Evolutionary conservation across 2,113 vertebrate genomes (phyloP).

Genomic region (Aldabrachelys gigantea): DNA sequence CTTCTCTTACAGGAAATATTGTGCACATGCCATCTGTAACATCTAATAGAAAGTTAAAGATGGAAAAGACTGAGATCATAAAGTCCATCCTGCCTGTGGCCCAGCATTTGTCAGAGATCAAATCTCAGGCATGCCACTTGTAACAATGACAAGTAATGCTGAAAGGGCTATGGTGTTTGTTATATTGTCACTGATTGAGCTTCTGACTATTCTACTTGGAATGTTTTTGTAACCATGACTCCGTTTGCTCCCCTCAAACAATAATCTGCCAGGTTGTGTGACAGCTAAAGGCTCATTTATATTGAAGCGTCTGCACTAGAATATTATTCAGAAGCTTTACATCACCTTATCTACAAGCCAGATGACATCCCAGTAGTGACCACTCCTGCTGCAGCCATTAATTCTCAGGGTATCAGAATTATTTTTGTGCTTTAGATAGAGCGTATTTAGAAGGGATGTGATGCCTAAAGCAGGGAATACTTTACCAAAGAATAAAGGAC

Average conservation of each 20-base stretch:
- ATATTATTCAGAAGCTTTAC: slow-evolving; percentile 51
- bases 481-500: neutral
- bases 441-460: neutral
- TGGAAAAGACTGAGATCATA: neutral
- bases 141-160: neutral
- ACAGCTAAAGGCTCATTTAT: slow-evolving; percentile 30
- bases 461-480: neutral
- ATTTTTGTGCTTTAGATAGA: neutral
- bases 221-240: slow-evolving; percentile 37
- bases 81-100: neutral
- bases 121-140: neutral
- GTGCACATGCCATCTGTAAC: neutral
- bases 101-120: neutral
- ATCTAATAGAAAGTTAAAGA: slow-evolving; percentile 5
- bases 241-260: slow-evolving; percentile 44
- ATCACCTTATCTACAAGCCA: slow-evolving; percentile 49
- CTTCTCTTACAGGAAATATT: neutral
- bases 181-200: slow-evolving; percentile 3
- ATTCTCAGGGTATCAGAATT: neutral
- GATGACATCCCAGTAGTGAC: slow-evolving; percentile 41
- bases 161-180: neutral
- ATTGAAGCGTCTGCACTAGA: slow-evolving; percentile 27
- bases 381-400: neutral
- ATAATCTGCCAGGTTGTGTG: slow-evolving; percentile 35
- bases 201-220: neutral